phyloP scores from a whole-genome alignment of 1,140 invertebrate genomes.

The Trachymyrmex septentrionalis region DNA sequence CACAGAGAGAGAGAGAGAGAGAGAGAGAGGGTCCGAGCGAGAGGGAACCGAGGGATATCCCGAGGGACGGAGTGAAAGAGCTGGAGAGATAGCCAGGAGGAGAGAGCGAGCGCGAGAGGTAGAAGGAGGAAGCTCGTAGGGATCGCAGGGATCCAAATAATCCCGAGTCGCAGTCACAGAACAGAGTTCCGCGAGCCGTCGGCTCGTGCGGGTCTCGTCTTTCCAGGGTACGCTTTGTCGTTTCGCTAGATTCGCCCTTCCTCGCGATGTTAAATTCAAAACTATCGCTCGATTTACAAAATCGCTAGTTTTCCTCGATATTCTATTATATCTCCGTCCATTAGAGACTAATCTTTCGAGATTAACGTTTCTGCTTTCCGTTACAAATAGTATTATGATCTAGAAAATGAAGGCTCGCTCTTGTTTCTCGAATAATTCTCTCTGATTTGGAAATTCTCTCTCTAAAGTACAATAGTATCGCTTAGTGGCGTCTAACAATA shows the following conservation, averaged over 20 bases:
- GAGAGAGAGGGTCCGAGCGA: constrained; percentile 77
- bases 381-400: background rate
- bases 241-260: background rate
- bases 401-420: background rate
- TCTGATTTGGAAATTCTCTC: background rate
- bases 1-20: constrained; percentile 79
- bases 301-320: background rate
- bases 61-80: constrained; percentile 73
- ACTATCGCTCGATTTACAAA: background rate
- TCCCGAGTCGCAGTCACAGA: constrained; percentile 81
- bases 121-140: constrained; percentile 79
- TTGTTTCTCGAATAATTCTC: background rate
- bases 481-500: too few species aligned
- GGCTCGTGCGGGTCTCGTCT: constrained; percentile 80
- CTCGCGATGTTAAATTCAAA: background rate
- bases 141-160: constrained; percentile 84
- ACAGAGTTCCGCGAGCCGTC: constrained; percentile 84
- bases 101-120: constrained; percentile 77
- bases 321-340: background rate
- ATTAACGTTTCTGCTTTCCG: background rate
- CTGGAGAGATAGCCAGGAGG: constrained; percentile 70
- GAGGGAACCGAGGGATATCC: constrained; percentile 70
- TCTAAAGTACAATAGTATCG: background rate
- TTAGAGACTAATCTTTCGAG: background rate
- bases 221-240: background rate